Evolutionary conservation across 2,888 invertebrate genomes (phyloP), one percentile per base, ranked within the genome.

Genomic region (Phortica magna): DNA sequence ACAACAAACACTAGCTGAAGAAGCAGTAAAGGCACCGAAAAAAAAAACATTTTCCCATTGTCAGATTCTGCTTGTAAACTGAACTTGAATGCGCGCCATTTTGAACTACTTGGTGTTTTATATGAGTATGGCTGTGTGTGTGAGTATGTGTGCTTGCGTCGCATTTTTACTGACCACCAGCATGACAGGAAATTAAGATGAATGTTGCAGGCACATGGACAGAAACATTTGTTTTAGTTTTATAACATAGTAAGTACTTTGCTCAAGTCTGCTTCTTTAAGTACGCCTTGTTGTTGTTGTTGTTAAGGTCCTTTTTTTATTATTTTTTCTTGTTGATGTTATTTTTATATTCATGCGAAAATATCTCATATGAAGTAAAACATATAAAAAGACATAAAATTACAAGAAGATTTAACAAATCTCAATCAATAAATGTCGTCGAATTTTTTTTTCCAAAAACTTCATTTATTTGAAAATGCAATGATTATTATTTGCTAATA

Each of bases 111-210:
- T 75, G 77, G 72, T 77, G 77, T 73, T 7, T 22, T 55, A 10
- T 65, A 48, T 39, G 70, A 12, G 70, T 48, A 5, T 19, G 9
- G 48, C 31, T 48, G 48, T 1, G 59, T 70, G 53, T 68, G 43
- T 76, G 73, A 71, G 76, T 75, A 57, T 43, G 61, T 75, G 76
- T 68, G 64, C 57, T 76, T 77, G 75, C 64, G 84, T 79, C 83
- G 80, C 83, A 83, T 84, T 85, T 87, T 61, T 61, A 17, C 55
- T 39, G 53, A 53, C 74, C 88, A 86, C 85, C 85, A 87, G 84
- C 87, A 82, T 86, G 86, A 86, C 86, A 86, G 86, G 86, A 86
- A 86, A 86, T 86, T 86, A 86, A 86, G 86, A 86, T 86, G 86
- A 88, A 86, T 86, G 86, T 86, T 86, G 87, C 83, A 84, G 87